phyloP scores from a whole-genome alignment of 2,113 vertebrate species.

The human (Homo sapiens) region GRCh38 chr3:187775501-187776000 shows the following conservation, averaged over 20 bases:
- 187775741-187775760: background rate
- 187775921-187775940: background rate
- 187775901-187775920: background rate
- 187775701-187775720: background rate
- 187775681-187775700: background rate
- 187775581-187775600: background rate
- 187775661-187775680: background rate
- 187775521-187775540: background rate
- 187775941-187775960: background rate
- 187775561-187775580: background rate
- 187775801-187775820: background rate
- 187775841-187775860: background rate
- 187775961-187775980: background rate
- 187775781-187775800: background rate
- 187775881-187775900: background rate
- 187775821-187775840: background rate
- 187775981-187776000: background rate
- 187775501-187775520: background rate
- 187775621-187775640: slow-evolving; percentile 15
- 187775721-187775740: background rate
- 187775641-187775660: background rate
- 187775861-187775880: background rate
- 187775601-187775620: background rate
- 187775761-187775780: background rate
- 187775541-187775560: background rate